Evolutionary conservation across 2,888 invertebrate genomes (phyloP).

Genomic region (Spilosoma lubricipeda): DNA sequence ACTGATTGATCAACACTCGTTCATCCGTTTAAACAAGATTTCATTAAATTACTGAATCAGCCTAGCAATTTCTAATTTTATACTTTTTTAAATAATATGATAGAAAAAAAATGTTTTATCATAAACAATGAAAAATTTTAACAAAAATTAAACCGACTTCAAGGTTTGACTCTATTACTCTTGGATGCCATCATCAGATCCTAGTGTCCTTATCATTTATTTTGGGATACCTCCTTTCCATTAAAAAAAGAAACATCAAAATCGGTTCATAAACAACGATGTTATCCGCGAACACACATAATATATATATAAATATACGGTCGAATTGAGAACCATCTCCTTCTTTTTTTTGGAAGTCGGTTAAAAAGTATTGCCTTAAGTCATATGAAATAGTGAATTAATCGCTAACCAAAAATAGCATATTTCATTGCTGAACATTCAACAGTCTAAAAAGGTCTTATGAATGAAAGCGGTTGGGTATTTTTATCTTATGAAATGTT

Average conservation of each 20-base stretch:
- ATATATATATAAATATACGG: too few relatives aligned
- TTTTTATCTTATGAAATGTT: background rate
- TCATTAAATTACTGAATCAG: background rate
- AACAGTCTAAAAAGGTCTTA: background rate
- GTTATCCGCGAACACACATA: too few relatives aligned
- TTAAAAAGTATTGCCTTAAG: background rate
- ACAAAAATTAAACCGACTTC: too few relatives aligned
- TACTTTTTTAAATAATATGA: background rate
- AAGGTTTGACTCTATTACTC: too few relatives aligned
- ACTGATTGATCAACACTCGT: background rate
- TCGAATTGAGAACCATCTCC: too few relatives aligned
- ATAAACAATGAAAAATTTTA: background rate
- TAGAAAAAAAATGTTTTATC: background rate
- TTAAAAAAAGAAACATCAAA: too few relatives aligned
- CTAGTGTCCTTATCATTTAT: too few relatives aligned
- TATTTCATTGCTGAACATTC: background rate
- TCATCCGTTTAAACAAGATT: too few relatives aligned
- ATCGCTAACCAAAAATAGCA: background rate
- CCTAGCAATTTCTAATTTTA: background rate
- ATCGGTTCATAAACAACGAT: too few relatives aligned
- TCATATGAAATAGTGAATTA: background rate
- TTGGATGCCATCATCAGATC: too few relatives aligned
- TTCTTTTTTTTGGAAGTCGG: too few relatives aligned
- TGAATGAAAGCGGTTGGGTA: background rate
- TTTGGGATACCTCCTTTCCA: too few relatives aligned